Evolutionary conservation across 2,797 vertebrate genomes (phyloP).

Genomic region (Thamnophis elegans): DNA sequence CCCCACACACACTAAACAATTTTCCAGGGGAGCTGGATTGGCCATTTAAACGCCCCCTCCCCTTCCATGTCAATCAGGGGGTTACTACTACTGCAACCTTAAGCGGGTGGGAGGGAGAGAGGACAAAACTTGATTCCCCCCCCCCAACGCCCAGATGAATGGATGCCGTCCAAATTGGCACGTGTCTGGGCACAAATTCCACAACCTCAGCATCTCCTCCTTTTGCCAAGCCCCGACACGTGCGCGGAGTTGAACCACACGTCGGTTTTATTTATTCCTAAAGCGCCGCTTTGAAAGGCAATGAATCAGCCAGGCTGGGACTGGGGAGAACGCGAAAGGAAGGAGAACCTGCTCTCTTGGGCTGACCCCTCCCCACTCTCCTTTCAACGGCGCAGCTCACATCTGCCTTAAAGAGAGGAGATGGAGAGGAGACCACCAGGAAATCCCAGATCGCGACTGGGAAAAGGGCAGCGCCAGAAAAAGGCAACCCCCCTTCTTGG

Average conservation of each 20-base stretch:
- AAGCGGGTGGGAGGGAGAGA: not conserved
- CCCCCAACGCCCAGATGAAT: not conserved
- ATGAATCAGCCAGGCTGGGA: not conserved
- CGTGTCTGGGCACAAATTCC: not conserved
- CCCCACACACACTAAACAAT: no score
- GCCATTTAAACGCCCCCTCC: not conserved
- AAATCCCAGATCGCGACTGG: not conserved
- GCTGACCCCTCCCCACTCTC: not conserved
- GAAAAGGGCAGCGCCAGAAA: not conserved
- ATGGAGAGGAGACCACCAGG: not conserved
- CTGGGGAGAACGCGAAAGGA: not conserved
- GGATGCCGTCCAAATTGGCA: not conserved
- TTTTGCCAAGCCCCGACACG: not conserved
- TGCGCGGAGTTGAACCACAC: not conserved
- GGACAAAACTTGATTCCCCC: not conserved
- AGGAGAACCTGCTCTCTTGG: not conserved
- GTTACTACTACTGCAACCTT: not conserved
- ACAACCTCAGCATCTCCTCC: not conserved
- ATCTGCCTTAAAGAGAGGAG: not conserved
- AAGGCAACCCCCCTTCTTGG: not conserved
- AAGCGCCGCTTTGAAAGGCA: not conserved
- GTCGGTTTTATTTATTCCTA: not conserved
- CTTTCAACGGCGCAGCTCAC: not conserved
- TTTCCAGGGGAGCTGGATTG: not conserved
- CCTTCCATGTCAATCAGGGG: not conserved